Base-by-base conservation (phyloP, 2,113 vertebrate species). In the rabbit (Oryctolagus cuniculus) region DNA sequence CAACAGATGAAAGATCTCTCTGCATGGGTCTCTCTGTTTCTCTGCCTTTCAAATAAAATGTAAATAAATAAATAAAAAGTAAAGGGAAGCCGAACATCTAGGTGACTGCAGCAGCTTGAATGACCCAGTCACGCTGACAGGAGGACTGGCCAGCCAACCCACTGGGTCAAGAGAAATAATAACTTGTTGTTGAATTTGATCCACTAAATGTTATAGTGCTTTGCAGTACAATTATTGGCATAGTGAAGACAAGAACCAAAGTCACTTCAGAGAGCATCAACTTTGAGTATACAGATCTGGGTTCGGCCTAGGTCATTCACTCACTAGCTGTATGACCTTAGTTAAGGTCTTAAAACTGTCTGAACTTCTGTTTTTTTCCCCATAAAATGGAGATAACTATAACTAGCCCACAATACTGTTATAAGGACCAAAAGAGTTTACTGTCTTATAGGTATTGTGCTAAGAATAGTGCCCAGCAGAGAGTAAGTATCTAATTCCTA, bases 361-460 rank as follows among this genome's bases (percentile, higher is more conserved):
- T 61, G 22, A 89, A 55, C 51, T 53, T 94, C 58, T 44, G 10
- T 69, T 82, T 93, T 89, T 87, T 74, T 81, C 86, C 78, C 53
- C 29, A 81, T 69, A 81, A 84, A 88, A 90, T 90, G 38, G 24
- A 36, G 55, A 74, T 22, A 73, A 85, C 84, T 64, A 29, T 82
- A 66, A 67, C 27, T 84, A 58, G 27, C 31, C 92, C 25, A 36
- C 44, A 27, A 11, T 16, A 6, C 72, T 92, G n/a, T 80, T 72
- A 27, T 72, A 36, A 36, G 31, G 67, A 53, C 83, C 22, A 87
- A 66, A 77, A 63, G 13, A 92, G 1, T 31, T 73, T 49, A 4
- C 66, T 72, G 90, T n/a, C 3, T 84, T 85, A 74, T 2, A 79
- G 70, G 44, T 69, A 79, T 13, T 78, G n/a, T 70, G 84, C n/a